A percentile compares a stretch with the other conserved stretches of the same genome.
phyloP scores from a whole-genome alignment of 2,797 vertebrate genomes.

The Lutjanus argentimaculatus region DNA sequence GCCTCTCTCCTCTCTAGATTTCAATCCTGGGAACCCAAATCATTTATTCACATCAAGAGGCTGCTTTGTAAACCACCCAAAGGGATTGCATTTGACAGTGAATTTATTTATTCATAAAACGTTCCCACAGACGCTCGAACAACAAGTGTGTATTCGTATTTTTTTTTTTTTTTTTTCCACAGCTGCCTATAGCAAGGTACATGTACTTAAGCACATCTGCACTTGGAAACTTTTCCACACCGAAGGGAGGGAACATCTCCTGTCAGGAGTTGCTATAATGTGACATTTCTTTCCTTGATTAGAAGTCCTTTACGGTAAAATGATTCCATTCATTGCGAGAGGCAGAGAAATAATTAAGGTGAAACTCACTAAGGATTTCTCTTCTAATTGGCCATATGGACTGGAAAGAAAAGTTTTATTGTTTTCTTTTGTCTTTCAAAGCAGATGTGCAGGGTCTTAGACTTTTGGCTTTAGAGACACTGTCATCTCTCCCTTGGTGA shows the following conservation, averaged over 20 bases:
- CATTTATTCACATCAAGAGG: conserved; percentile 78
- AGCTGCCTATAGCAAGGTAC: conserved; percentile 62
- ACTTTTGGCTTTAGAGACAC: conserved; percentile 80
- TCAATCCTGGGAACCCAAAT: conserved; percentile 69
- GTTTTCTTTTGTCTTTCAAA: conserved; percentile 85
- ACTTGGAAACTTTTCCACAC: conserved; percentile 58
- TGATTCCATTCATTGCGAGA: conserved; percentile 81
- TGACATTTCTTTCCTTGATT: conserved; percentile 66
- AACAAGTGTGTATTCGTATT: conserved; percentile 63
- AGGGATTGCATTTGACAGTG: conserved; percentile 67
- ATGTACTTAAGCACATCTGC: conserved; percentile 59
- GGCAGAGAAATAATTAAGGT: conserved; percentile 81
- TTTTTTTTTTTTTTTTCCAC: not conserved
- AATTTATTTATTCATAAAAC: conserved; percentile 72
- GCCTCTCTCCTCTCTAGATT: conserved; percentile 62
- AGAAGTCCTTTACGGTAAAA: conserved; percentile 82
- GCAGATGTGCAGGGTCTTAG: conserved; percentile 83
- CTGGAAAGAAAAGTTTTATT: conserved; percentile 83
- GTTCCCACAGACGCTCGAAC: conserved; percentile 58
- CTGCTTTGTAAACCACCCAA: conserved; percentile 70
- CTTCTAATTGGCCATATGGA: conserved; percentile 89
- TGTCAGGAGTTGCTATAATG: conserved; percentile 59
- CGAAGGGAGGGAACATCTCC: conserved; percentile 43
- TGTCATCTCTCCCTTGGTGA: conserved; percentile 70
- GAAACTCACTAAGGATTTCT: conserved; percentile 84